Conservation (phyloP, 2,113 vertebrate species). For the Megaleporinus macrocephalus region DNA sequence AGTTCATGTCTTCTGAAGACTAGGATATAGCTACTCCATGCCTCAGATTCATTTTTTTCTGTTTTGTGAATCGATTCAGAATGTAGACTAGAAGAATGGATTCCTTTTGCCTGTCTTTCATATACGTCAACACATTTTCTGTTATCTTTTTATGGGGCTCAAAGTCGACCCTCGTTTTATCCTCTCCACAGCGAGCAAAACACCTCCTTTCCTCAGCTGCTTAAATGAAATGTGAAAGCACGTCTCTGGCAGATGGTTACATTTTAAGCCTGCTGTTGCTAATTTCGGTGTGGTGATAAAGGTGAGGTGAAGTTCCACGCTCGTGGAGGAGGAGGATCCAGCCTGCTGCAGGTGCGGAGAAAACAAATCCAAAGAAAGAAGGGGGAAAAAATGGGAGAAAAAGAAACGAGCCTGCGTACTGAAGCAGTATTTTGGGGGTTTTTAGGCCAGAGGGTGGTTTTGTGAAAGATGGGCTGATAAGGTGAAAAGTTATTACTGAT, state of each 20-base stretch:
- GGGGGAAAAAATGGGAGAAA: neutral
- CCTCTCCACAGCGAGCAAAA: conserved; percentile 11
- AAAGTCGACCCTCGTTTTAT: neutral
- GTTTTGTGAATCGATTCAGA: too few species aligned
- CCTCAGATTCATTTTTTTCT: too few species aligned
- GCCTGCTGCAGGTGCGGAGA: conserved; percentile 33
- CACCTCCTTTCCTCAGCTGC: neutral
- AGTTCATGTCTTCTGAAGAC: too few species aligned
- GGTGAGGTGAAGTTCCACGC: conserved; percentile 39
- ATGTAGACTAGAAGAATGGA: too few species aligned
- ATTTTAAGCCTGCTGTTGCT: conserved; percentile 36
- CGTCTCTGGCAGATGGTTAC: conserved; percentile 42
- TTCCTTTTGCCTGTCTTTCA: too few species aligned
- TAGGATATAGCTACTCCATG: too few species aligned
- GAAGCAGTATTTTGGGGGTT: conserved; percentile 30
- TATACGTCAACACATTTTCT: neutral
- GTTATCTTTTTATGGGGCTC: neutral
- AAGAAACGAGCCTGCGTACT: conserved; percentile 17
- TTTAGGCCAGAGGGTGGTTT: conserved; percentile 30
- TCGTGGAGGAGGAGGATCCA: conserved; percentile 6
- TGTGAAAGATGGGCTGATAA: conserved; percentile 43
- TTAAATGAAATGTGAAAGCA: conserved; percentile 37
- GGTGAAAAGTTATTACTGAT: conserved; percentile 39
- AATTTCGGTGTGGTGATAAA: conserved; percentile 42
- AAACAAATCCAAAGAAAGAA: neutral